phyloP scores from a whole-genome alignment of 2,888 invertebrate species.

The Tanypteryx hageni region DNA sequence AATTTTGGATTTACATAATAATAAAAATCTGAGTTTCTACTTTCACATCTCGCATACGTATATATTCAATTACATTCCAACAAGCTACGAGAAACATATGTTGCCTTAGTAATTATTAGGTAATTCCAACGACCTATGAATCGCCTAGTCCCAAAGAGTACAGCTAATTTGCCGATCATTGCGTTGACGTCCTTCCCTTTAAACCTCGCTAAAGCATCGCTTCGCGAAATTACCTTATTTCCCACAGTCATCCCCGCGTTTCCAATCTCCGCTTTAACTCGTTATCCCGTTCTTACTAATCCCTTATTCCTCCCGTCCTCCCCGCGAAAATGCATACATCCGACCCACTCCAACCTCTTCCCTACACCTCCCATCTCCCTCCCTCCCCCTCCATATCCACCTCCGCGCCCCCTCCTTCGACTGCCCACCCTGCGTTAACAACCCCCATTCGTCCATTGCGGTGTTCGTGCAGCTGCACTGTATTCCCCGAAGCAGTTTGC shows the following conservation, averaged over 20 bases:
- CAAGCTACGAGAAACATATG: no score
- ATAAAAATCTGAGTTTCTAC: no score
- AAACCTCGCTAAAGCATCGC: neutral
- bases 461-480: constrained; percentile 33
- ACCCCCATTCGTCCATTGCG: neutral
- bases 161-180: no score
- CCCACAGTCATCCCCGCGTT: neutral
- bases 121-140: no score
- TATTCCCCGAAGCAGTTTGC: constrained; percentile 39
- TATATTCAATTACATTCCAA: no score
- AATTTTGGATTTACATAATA: no score
- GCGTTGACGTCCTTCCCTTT: constrained; percentile 14
- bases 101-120: no score
- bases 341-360: neutral
- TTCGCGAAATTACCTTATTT: neutral
- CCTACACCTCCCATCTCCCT: neutral
- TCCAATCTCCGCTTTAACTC: neutral
- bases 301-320: neutral
- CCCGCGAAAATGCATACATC: neutral
- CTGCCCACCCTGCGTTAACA: neutral
- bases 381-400: no score
- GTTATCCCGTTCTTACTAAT: neutral
- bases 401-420: neutral
- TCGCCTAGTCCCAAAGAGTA: no score
- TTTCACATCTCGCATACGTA: no score